Percentiles rank a stretch among this genome's conserved stretches.
phyloP scores from a whole-genome alignment of 2,113 vertebrate genomes.

The Pachypanchax playfairii region DNA sequence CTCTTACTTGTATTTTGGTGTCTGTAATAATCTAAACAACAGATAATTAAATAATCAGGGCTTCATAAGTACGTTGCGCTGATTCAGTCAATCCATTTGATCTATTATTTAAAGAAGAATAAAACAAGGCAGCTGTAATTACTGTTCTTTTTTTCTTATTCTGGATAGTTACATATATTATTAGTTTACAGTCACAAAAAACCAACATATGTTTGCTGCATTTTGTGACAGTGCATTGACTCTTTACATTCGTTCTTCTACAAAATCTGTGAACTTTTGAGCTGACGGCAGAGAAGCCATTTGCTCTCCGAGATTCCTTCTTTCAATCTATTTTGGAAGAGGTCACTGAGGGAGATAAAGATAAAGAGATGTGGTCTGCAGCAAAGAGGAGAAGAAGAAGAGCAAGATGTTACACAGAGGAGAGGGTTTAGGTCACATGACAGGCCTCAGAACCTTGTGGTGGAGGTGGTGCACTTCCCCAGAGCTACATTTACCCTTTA shows the following conservation, averaged over 20 bases:
- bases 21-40: too few relatives aligned
- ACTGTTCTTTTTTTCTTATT: not conserved
- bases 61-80: not conserved
- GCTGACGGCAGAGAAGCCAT: constrained; percentile 18
- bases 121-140: not conserved
- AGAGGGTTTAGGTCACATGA: constrained; percentile 51
- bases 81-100: too few relatives aligned
- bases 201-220: constrained; percentile 4
- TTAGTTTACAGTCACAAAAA: constrained; percentile 1
- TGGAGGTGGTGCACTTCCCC: constrained; percentile 61
- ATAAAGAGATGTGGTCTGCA: constrained; percentile 36
- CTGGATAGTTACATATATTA: constrained; percentile 7
- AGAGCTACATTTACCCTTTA: constrained; percentile 78
- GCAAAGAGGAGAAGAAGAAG: constrained; percentile 27
- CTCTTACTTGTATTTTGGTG: too few relatives aligned
- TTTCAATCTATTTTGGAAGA: constrained; percentile 30
- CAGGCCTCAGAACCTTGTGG: constrained; percentile 28
- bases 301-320: constrained; percentile 20
- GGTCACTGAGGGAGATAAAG: constrained; percentile 43
- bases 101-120: not conserved
- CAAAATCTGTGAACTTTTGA: constrained; percentile 31
- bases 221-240: not conserved
- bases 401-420: constrained; percentile 47
- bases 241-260: constrained; percentile 23
- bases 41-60: too few relatives aligned